These are phyloP conservation scores for Microctenopoma stevenorrisi DNA, from an alignment of 2,797 vertebrate genomes.

Conservation along the genomic window DNA sequence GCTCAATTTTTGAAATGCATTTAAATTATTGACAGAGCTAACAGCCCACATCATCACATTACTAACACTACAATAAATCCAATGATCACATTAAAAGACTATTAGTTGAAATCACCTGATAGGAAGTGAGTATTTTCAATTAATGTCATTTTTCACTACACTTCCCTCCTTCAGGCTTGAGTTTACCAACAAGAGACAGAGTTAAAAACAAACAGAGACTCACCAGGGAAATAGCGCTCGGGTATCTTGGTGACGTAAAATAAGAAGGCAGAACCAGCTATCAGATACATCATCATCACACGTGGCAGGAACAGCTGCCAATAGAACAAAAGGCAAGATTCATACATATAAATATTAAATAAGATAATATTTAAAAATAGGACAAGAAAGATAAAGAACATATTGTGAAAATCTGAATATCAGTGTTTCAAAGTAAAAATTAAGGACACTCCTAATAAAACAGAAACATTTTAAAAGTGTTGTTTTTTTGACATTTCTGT, in stretches of 20 bases:
- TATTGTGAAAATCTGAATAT: too few species aligned
- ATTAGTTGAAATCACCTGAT: too few species aligned
- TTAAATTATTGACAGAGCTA: neutral
- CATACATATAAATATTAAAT: neutral
- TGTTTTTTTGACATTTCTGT: too few species aligned
- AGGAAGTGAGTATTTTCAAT: too few species aligned
- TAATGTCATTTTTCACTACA: neutral
- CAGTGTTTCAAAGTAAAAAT: too few species aligned
- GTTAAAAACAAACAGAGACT: conserved; percentile 35
- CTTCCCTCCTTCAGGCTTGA: neutral
- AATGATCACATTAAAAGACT: too few species aligned
- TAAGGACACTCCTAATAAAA: neutral
- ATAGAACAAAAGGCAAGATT: neutral
- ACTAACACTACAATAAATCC: neutral
- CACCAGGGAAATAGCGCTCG: conserved; percentile 97
- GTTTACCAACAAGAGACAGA: neutral
- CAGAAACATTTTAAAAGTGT: neutral
- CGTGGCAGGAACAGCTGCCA: conserved; percentile 94
- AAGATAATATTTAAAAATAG: too few species aligned
- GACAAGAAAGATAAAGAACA: too few species aligned
- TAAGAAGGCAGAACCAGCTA: conserved; percentile 93
- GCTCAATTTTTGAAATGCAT: neutral
- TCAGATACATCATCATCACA: conserved; percentile 94
- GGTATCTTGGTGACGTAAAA: conserved; percentile 99
- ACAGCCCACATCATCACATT: neutral